Evolutionary conservation across 2,888 invertebrate genomes (phyloP).

Genomic region (Sarcophaga caerulescens): DNA sequence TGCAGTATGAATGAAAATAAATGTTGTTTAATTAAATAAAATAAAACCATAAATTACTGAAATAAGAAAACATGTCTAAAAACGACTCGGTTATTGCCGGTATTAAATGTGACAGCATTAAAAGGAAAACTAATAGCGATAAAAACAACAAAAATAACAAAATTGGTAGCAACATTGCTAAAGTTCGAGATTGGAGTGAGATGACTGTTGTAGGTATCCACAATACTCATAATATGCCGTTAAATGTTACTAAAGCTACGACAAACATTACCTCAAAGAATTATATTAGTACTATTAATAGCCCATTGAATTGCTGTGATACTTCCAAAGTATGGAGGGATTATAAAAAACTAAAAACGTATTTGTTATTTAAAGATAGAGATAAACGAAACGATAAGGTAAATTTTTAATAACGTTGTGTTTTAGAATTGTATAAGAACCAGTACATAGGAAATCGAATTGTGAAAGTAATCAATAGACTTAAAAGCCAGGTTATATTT

Average conservation of each 20-base stretch:
- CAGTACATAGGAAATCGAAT: background rate
- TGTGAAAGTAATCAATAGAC: no score
- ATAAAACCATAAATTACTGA: conserved; percentile 14
- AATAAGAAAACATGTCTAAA: conserved; percentile 70
- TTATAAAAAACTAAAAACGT: conserved; percentile 79
- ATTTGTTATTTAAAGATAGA: conserved; percentile 79
- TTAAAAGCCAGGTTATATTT: no score
- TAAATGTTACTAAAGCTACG: background rate
- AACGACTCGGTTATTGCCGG: conserved; percentile 69
- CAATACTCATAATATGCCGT: no score
- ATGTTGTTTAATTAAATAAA: background rate
- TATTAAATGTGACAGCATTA: conserved; percentile 28
- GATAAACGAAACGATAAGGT: conserved; percentile 79
- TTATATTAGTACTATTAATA: conserved; percentile 36
- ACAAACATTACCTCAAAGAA: conserved; percentile 10
- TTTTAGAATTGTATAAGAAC: conserved; percentile 1
- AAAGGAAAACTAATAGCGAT: background rate
- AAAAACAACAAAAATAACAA: conserved; percentile 32
- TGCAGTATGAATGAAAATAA: no score
- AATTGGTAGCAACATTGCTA: background rate
- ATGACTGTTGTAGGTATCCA: background rate
- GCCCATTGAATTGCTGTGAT: conserved; percentile 63
- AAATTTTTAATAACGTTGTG: conserved; percentile 40
- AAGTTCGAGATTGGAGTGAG: background rate
- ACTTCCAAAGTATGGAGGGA: conserved; percentile 77